These are phyloP conservation scores for Centroberyx gerrardi DNA, from an alignment of 2,797 vertebrate species.

Conservation along the genomic window DNA sequence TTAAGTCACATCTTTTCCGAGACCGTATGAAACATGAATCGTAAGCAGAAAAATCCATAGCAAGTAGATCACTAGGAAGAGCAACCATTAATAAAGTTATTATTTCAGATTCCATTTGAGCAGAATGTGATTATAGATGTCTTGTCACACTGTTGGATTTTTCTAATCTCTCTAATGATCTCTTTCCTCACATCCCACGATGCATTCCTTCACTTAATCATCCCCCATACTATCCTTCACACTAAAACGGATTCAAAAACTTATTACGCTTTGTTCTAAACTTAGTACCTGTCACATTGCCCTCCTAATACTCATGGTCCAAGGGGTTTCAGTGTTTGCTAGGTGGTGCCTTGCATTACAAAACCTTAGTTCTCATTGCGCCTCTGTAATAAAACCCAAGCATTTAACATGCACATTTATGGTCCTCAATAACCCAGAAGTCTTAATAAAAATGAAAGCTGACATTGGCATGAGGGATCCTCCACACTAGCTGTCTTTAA, in stretches of 20 bases:
- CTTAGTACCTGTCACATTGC: conserved; percentile 44
- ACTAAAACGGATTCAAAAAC: conserved; percentile 42
- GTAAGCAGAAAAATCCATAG: conserved; percentile 22
- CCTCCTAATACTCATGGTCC: conserved; percentile 43
- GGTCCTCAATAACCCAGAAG: conserved; percentile 88
- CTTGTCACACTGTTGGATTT: conserved; percentile 19
- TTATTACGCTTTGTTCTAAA: conserved; percentile 46
- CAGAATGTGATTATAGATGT: conserved; percentile 7
- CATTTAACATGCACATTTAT: conserved; percentile 88
- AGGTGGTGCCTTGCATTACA: conserved; percentile 68
- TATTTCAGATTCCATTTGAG: conserved; percentile 56
- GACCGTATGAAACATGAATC: conserved; percentile 45
- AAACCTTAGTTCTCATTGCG: conserved; percentile 68
- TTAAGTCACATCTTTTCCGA: conserved; percentile 36
- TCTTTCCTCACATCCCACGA: conserved; percentile 12
- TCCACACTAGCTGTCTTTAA: conserved; percentile 86
- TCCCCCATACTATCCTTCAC: conserved; percentile 29
- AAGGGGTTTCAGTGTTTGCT: conserved; percentile 62
- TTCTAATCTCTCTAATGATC: conserved; percentile 32
- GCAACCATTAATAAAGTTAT: conserved; percentile 50
- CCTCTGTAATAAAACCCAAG: conserved; percentile 79
- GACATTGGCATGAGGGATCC: conserved; percentile 88
- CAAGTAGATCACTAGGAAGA: conserved; percentile 24
- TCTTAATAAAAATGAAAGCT: conserved; percentile 91
- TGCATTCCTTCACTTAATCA: conserved; percentile 34